Percentiles rank a stretch among this genome's conserved stretches.
These are phyloP conservation scores for Cossypha dichroa DNA, from an alignment of 2,797 vertebrate genomes.

Conservation along the genomic window DNA sequence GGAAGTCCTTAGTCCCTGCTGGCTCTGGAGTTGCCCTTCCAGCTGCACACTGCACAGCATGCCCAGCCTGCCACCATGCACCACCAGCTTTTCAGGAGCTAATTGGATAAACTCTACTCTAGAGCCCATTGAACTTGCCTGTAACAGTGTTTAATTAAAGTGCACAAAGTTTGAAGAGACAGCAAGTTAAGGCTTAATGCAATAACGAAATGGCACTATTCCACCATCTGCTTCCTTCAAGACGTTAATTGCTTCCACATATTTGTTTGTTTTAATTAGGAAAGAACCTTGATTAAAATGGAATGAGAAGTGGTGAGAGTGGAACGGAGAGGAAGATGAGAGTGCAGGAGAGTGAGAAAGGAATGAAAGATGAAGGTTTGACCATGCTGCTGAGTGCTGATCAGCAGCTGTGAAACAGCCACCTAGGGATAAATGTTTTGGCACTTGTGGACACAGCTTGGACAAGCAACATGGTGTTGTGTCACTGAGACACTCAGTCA, in stretches of 20 bases:
- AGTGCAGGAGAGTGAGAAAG: not conserved
- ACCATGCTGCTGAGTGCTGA: not conserved
- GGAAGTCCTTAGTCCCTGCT: not conserved
- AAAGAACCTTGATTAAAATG: constrained; percentile 74
- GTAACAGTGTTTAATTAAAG: constrained; percentile 78
- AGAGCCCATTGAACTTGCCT: constrained; percentile 74
- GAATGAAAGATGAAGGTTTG: not conserved
- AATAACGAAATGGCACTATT: constrained; percentile 73
- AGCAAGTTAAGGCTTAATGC: constrained; percentile 76
- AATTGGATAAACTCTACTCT: constrained; percentile 71
- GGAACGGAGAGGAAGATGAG: not conserved
- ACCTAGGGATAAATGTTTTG: not conserved
- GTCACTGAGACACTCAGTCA: not conserved
- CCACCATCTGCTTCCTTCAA: constrained; percentile 77
- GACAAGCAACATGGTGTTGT: not conserved
- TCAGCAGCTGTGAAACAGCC: not conserved
- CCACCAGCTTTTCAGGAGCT: constrained; percentile 60
- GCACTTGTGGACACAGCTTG: not conserved
- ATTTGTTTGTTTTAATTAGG: constrained; percentile 84
- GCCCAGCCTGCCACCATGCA: constrained; percentile 30
- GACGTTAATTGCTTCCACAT: constrained; percentile 78
- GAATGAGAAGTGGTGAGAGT: constrained; percentile 49
- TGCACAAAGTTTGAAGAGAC: constrained; percentile 77
- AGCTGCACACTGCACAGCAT: not conserved
- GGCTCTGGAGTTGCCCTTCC: not conserved